These are phyloP conservation scores for Oryzias dopingdopingensis DNA, from an alignment of 2,797 vertebrate species.

Conservation along the genomic window DNA sequence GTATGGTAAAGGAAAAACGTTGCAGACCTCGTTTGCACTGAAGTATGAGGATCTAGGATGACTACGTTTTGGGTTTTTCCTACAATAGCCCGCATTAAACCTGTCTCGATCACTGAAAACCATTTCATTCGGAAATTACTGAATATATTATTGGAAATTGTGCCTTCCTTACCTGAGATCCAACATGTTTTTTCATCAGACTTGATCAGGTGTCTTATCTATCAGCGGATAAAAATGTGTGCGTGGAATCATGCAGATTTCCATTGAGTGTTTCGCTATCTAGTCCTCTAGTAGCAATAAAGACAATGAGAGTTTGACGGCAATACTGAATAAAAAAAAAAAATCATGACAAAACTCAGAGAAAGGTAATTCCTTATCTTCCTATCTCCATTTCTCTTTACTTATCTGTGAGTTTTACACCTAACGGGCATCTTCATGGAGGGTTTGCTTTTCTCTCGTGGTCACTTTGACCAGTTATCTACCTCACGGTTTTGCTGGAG, in stretches of 20 bases:
- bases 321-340: conserved; percentile 62
- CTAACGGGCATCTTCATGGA: conserved; percentile 74
- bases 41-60: conserved; percentile 83
- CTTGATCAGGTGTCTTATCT: conserved; percentile 32
- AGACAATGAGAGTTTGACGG: conserved; percentile 83
- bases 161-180: conserved; percentile 86
- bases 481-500: conserved; percentile 95
- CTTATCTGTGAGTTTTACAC: conserved; percentile 62
- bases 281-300: conserved; percentile 80
- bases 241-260: conserved; percentile 75
- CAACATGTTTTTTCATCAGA: conserved; percentile 47
- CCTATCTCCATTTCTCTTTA: conserved; percentile 39
- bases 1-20: conserved; percentile 72
- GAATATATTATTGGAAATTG: conserved; percentile 90
- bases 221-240: conserved; percentile 27
- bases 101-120: conserved; percentile 78
- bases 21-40: conserved; percentile 86
- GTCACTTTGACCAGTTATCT: conserved; percentile 95
- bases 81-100: conserved; percentile 71
- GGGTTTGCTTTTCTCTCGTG: conserved; percentile 90
- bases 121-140: conserved; percentile 64
- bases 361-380: conserved; percentile 54
- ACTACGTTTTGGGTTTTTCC: conserved; percentile 83
- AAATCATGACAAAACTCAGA: conserved; percentile 58
- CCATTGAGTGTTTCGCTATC: conserved; percentile 91